Base-by-base conservation (phyloP, 1,140 invertebrate genomes). In the Drosophila pandora region DNA sequence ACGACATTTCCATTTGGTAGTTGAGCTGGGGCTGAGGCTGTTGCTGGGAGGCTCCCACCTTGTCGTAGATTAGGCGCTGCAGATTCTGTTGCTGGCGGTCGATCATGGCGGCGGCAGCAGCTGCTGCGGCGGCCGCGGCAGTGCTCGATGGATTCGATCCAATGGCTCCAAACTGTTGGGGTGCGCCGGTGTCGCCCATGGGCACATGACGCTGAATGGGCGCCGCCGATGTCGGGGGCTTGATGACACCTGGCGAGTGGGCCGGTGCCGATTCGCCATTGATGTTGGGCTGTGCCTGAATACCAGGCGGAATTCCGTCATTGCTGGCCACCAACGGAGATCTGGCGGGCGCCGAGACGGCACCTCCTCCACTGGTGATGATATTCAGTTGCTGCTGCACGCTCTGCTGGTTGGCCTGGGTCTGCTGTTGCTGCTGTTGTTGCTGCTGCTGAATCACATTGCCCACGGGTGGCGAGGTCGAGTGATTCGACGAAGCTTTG, bases 401-500 rank as follows among this genome's bases (percentile, higher is more conserved):
- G 54, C 69, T 78, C 57, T 79, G 76, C 39, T 76, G 78, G 30
- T 39, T 57, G 17, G 57, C 43, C 61, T 59, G 75, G 8, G 61
- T 56, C 28, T 79, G 76, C 25, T 72, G 68, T 21, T 60, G 59
- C 17, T 70, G 54, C n/a, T 81, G 60, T 10, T 65, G 68, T 3
- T 67, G 65, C 34, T 78, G 72, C 22, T 82, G 80, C 48, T 84
- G 81, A 17, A 82, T 65, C 8, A 68, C 75, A 69, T 69, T 90
- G 30, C 71, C 81, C 17, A 73, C 93, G 12, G 92, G 93, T 56
- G 92, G 93, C 56, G 92, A 93, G 50, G 92, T 93, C 45, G 93
- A 93, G 74, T 92, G 93, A 72, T 92, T 93, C 60, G 91, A 93
- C 17, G 93, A 93, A 5, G 94, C 93, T 71, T 95, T 95, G 2